Conservation (phyloP, 1,140 invertebrate genomes). For the Drosophila lowei region DNA sequence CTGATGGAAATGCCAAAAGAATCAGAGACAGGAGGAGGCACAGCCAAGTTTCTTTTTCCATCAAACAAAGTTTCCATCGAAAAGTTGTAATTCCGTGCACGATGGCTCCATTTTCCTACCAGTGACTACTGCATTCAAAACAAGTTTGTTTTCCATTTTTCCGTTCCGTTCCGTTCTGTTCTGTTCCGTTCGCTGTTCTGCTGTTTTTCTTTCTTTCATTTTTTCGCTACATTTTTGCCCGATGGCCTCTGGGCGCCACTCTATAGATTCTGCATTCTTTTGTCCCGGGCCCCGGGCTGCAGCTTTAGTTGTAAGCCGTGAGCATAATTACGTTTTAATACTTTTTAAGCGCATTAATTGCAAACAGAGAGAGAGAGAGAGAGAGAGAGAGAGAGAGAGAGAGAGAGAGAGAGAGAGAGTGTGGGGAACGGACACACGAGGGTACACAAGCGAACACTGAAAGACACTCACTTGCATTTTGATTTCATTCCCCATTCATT, state of each 20-base stretch:
- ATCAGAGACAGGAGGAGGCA: too few relatives aligned
- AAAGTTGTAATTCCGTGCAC: slow-evolving; percentile 57
- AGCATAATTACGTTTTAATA: slow-evolving; percentile 59
- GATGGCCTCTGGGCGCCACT: slow-evolving; percentile 10
- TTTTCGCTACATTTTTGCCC: slow-evolving; percentile 5
- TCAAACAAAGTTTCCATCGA: slow-evolving; percentile 44
- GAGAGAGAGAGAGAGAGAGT: too few relatives aligned
- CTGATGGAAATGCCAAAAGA: slow-evolving; percentile 51
- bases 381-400: too few relatives aligned
- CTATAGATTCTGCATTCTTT: neutral
- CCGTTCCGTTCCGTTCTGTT: neutral
- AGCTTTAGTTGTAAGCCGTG: slow-evolving; percentile 51
- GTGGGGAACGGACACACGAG: neutral
- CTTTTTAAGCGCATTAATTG: slow-evolving; percentile 64
- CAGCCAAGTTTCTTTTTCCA: slow-evolving; percentile 33
- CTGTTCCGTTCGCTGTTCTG: neutral
- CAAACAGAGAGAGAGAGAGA: neutral
- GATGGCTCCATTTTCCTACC: slow-evolving; percentile 21
- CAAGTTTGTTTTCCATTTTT: slow-evolving; percentile 42
- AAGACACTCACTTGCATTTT: slow-evolving; percentile 18
- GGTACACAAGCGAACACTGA: neutral
- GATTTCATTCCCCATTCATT: too few relatives aligned
- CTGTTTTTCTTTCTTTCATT: slow-evolving; percentile 3
- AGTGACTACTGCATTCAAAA: slow-evolving; percentile 49
- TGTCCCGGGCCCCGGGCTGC: slow-evolving; percentile 9